Percentiles rank a stretch among this genome's conserved stretches.
Conservation (phyloP, 2,888 invertebrate genomes). For the Spisula subtruncata region DNA sequence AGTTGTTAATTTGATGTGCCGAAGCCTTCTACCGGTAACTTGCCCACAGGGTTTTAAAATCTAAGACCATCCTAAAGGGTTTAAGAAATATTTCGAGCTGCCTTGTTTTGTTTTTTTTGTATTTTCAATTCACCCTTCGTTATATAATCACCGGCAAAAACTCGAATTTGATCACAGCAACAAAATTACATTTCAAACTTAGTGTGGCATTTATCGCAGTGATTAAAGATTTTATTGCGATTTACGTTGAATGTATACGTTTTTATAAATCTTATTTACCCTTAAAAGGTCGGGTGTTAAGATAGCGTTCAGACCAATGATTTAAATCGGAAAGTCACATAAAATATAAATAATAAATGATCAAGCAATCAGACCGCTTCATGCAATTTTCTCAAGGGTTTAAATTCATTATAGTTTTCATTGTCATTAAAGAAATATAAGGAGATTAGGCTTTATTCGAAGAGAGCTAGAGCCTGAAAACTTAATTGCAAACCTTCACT, state of each 20-base stretch:
- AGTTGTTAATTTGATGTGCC: too few species aligned
- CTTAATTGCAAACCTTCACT: conserved; percentile 26
- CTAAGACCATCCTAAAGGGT: too few species aligned
- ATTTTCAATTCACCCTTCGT: too few species aligned
- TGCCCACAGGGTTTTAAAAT: too few species aligned
- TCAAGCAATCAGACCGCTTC: neutral
- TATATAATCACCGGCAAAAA: too few species aligned
- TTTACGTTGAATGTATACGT: neutral
- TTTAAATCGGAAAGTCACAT: conserved; percentile 9
- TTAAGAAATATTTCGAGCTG: too few species aligned
- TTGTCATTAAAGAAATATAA: conserved; percentile 23
- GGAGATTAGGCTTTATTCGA: neutral
- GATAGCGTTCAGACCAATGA: neutral
- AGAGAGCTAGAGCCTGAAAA: neutral
- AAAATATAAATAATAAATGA: conserved; percentile 30
- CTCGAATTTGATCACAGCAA: neutral
- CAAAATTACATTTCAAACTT: conserved; percentile 8
- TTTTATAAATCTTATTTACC: neutral
- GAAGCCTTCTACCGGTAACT: too few species aligned
- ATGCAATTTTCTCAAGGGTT: conserved; percentile 25
- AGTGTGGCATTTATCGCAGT: neutral
- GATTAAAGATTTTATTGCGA: neutral
- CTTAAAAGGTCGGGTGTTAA: neutral
- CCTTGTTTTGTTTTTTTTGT: too few species aligned
- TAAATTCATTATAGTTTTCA: conserved; percentile 3